Conservation (phyloP, 2,797 vertebrate species). For the Mormyrus proboscirostris region DNA sequence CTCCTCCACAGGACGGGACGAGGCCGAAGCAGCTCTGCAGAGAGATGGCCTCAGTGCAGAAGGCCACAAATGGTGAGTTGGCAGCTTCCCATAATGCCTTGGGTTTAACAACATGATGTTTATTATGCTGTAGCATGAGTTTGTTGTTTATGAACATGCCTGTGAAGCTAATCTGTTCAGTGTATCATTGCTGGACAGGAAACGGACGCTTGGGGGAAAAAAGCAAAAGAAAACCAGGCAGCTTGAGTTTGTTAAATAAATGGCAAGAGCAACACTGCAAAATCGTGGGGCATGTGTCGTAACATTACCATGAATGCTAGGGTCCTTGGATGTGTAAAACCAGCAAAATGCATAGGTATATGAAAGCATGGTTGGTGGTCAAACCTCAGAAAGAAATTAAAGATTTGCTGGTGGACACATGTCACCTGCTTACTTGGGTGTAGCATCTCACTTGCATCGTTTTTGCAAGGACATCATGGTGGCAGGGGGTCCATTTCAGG, state of each 20-base stretch:
- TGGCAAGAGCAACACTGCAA: constrained; percentile 37
- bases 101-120: constrained; percentile 48
- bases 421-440: not conserved
- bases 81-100: constrained; percentile 41
- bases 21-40: constrained; percentile 68
- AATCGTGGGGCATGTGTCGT: constrained; percentile 22
- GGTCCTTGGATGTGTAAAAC: not conserved
- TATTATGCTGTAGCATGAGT: constrained; percentile 51
- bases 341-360: not conserved
- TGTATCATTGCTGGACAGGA: constrained; percentile 36
- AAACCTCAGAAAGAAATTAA: not conserved
- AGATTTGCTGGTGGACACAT: not conserved
- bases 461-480: not conserved
- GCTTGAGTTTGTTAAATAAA: constrained; percentile 22
- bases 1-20: constrained; percentile 68
- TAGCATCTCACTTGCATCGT: constrained; percentile 13
- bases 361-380: not conserved
- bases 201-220: constrained; percentile 41
- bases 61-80: constrained; percentile 83
- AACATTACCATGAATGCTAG: constrained; percentile 22
- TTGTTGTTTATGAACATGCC: constrained; percentile 50
- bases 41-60: constrained; percentile 67
- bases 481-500: not conserved
- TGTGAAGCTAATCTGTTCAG: constrained; percentile 49
- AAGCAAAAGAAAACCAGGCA: not conserved